Evolutionary conservation across 2,888 invertebrate species (phyloP), one percentile per base, ranked within the genome.

Genomic region (Phyllotreta cruciferae): DNA sequence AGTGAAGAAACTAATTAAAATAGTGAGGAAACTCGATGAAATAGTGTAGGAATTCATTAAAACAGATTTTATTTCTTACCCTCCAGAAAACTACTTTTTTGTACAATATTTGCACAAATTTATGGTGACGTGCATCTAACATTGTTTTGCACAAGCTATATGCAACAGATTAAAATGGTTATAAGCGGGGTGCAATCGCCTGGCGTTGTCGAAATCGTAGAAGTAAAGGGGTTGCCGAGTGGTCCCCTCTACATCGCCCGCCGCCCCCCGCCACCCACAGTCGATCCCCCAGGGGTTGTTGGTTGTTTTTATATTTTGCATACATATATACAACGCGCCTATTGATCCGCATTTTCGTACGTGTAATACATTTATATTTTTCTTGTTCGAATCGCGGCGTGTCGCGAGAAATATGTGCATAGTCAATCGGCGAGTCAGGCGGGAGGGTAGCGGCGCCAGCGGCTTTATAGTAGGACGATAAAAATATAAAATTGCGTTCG

Each of bases 281-380:
- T 60, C 66, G 65, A 63, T 66, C 69, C 67, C 68, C 68, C 66
- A 72, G 74, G 76, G 76, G 75, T 75, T 75, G 74, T 76, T 75
- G 76, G 75, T 75, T 76, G 75, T 77, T 76, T 77, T 77, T 77
- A 76, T 78, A 78, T 77, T 77, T 76, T 75, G 76, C 75, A 74
- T 76, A 74, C 62, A 64, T 64, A 62, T 24, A 70, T 72, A 64
- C 66, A 62, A 70, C 73, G 70, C 75, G 72, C 71, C 73, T 78
- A 78, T 78, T 74, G 78, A 78, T 78, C 78, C 76, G 73, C 75
- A 77, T 76, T 77, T 77, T 75, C 76, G 75, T 75, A 75, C 74
- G 73, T 75, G 76, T 74, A 75, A 74, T 75, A 76, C 74, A 72
- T 73, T 74, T 74, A 74, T 73, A 74, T 63, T 75, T 73, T 1